Evolutionary conservation across 2,113 vertebrate species (phyloP).

Genomic region (Halcyon malimbica): DNA sequence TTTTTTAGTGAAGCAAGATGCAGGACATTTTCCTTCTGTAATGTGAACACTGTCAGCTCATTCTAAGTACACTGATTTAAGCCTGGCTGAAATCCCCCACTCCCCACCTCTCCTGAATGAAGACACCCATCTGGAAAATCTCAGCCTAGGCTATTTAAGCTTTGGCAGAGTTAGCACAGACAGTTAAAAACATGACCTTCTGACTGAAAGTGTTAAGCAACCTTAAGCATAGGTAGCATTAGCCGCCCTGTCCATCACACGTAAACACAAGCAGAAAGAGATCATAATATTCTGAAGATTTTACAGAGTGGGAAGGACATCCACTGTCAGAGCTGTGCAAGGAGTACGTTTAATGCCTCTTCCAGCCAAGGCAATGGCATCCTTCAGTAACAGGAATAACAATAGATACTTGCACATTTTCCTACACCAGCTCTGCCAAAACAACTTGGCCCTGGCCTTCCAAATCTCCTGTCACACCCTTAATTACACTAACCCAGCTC

Average conservation of each 20-base stretch:
- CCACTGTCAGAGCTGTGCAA: not conserved
- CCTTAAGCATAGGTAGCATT: constrained; percentile 8
- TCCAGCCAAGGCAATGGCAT: not conserved
- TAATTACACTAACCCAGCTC: not conserved
- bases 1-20: not conserved
- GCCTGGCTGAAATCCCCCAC: not conserved
- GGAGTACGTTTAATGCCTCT: not conserved
- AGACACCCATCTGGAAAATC: constrained; percentile 36
- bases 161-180: constrained; percentile 4
- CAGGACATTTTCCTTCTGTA: not conserved
- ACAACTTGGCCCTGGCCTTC: not conserved
- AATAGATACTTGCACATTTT: constrained; percentile 2
- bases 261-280: not conserved
- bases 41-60: not conserved
- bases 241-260: not conserved
- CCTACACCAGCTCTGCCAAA: constrained; percentile 7
- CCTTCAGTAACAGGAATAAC: constrained; percentile 4
- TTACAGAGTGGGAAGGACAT: not conserved
- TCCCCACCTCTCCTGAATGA: not conserved
- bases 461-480: not conserved
- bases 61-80: not conserved
- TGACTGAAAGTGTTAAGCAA: not conserved
- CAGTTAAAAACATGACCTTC: constrained; percentile 3
- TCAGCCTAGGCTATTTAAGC: constrained; percentile 37
- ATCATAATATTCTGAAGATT: not conserved